Percentiles rank a stretch among this genome's conserved stretches.
phyloP scores from a whole-genome alignment of 2,888 invertebrate genomes.

The Fragum fragum region DNA sequence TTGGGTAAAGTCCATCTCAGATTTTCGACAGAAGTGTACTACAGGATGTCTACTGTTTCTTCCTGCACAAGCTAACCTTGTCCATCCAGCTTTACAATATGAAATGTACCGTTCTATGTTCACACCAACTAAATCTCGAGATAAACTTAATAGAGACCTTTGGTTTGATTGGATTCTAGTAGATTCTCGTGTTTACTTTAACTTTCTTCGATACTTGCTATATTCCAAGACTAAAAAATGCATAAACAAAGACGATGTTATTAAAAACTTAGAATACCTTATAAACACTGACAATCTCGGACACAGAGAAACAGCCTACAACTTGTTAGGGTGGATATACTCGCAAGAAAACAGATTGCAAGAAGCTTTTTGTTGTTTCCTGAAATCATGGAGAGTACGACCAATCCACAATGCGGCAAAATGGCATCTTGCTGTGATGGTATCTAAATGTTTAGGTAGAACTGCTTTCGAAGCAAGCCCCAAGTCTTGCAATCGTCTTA shows the following conservation, averaged over 20 bases:
- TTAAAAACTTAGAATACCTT: neutral
- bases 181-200: constrained; percentile 16
- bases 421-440: neutral
- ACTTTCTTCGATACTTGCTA: constrained; percentile 15
- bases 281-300: neutral
- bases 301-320: constrained; percentile 17
- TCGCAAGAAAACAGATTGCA: neutral
- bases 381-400: neutral
- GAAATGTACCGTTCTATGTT: constrained; percentile 9
- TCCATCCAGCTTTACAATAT: neutral
- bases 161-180: constrained; percentile 27
- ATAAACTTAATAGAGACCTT: neutral
- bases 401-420: neutral
- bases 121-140: neutral
- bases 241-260: neutral
- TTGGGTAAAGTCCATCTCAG: neutral
- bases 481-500: too few species aligned
- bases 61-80: neutral
- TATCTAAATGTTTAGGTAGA: too few species aligned
- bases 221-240: neutral
- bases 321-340: constrained; percentile 24
- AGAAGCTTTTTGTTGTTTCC: neutral
- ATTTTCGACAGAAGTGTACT: neutral
- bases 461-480: too few species aligned
- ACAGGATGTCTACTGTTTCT: constrained; percentile 13